phyloP scores from a whole-genome alignment of 1,140 invertebrate species.

The Samia ricini region DNA sequence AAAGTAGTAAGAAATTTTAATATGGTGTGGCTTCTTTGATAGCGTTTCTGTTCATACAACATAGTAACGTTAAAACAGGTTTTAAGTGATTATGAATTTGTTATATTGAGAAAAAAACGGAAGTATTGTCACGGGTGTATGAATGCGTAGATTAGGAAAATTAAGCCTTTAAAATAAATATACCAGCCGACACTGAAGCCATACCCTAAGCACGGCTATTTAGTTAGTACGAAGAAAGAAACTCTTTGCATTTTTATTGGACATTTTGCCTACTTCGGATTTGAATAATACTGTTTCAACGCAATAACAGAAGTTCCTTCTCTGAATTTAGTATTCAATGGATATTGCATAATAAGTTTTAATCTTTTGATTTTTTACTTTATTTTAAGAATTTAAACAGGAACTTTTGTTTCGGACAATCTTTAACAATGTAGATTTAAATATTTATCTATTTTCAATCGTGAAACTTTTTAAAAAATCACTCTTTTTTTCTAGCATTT shows the following conservation, averaged over 20 bases:
- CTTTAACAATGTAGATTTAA: too few relatives aligned
- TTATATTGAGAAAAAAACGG: too few relatives aligned
- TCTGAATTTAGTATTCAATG: neutral
- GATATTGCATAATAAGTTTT: slow-evolving; percentile 7
- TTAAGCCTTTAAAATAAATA: neutral
- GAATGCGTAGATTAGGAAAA: neutral
- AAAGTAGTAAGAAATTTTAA: too few relatives aligned
- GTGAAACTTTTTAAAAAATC: too few relatives aligned
- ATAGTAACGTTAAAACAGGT: too few relatives aligned
- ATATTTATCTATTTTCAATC: too few relatives aligned
- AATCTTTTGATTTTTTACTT: neutral
- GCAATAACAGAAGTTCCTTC: slow-evolving; percentile 25
- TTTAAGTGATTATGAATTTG: too few relatives aligned
- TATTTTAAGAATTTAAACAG: neutral
- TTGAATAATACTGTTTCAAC: slow-evolving; percentile 58
- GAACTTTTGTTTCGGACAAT: too few relatives aligned
- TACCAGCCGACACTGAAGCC: slow-evolving; percentile 7
- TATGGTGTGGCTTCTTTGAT: neutral
- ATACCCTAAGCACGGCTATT: slow-evolving; percentile 37
- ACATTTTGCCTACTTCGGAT: slow-evolving; percentile 54
- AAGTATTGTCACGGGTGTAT: neutral
- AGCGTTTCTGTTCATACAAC: neutral
- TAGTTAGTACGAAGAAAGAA: slow-evolving; percentile 56
- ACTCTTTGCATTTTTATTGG: slow-evolving; percentile 66
- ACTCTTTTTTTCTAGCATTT: too few relatives aligned